Evolutionary conservation across 2,113 vertebrate species (phyloP), one percentile per base, ranked within the genome.

Genomic region (Platycercus adscitus): DNA sequence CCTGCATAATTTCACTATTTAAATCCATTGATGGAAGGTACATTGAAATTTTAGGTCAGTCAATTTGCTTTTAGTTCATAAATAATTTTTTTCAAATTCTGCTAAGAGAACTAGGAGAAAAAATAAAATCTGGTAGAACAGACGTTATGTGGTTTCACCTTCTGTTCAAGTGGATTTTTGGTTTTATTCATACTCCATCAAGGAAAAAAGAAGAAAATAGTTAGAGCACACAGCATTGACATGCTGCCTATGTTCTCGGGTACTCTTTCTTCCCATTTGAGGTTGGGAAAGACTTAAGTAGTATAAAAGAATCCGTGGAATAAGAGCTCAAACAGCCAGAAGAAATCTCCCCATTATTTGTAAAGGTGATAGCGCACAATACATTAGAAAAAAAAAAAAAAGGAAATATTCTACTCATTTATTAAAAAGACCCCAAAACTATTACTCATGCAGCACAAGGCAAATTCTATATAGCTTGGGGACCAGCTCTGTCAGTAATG

Each of bases 1-100:
- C 73, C 86, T 73, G 65, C 86, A 84, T 88, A 64, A 50, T 96
- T 95, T 88, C 82, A 93, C 31, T 79, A 12, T 56, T 90, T 43
- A 92, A 84, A 86, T 39, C 41, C 46, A 80, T 5, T 44, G 49
- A 13, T 86, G 46, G 86, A 90, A 86, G 35, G 33, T 33, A 65
- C 31, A 47, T 26, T 86, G 95, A 86, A 29, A 79, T 94, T 94
- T 91, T 75, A 78, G 75, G 85, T 52, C 79, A 84, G 69, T 28
- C 75, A 84, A n/a, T 68, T 88, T 80, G 29, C 52, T 70, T 88
- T 95, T 15, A 33, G 41, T 65, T 88, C 41, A 65, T 46, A 86
- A 94, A 44, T 39, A 66, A 82, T 55, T 84, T 82, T 85, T 41
- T 50, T 83, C 16, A 63, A 89, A 77, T 78, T 88, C 56, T 79